phyloP scores from a whole-genome alignment of 2,888 invertebrate species.

The Lymantria monacha region DNA sequence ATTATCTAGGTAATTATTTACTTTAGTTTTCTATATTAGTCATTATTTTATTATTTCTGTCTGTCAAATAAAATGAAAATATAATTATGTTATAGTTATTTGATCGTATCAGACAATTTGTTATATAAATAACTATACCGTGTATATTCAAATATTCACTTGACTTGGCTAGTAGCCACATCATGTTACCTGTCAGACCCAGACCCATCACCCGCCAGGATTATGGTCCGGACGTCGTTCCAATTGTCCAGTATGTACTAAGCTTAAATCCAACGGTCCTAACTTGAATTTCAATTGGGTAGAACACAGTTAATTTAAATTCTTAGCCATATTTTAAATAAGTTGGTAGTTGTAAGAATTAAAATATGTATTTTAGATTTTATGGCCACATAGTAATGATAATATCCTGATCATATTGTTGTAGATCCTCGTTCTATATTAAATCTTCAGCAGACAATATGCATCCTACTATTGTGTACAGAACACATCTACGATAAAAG shows the following conservation, averaged over 20 bases:
- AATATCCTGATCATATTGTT: too few species aligned
- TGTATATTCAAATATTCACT: conserved; percentile 17
- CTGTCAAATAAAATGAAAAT: too few species aligned
- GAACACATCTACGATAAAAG: too few species aligned
- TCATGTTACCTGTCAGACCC: conserved; percentile 27
- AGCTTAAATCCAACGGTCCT: conserved; percentile 16
- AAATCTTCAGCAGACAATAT: too few species aligned
- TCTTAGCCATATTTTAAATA: background rate
- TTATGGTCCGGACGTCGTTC: conserved; percentile 24
- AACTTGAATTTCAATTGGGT: conserved; percentile 23
- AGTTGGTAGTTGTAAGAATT: background rate
- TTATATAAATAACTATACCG: background rate
- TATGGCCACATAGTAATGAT: too few species aligned
- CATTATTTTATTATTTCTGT: too few species aligned
- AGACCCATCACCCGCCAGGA: conserved; percentile 20
- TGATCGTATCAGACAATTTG: too few species aligned
- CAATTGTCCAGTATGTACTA: conserved; percentile 19
- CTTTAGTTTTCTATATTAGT: too few species aligned
- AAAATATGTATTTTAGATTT: background rate
- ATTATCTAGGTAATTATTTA: too few species aligned
- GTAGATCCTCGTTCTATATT: too few species aligned
- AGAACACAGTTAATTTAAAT: conserved; percentile 2
- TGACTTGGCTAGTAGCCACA: conserved; percentile 4
- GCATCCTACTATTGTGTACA: too few species aligned
- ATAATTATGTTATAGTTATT: too few species aligned